Evolutionary conservation across 2,797 vertebrate species (phyloP), one percentile per base, ranked within the genome.

Genomic region (Glyptemys insculpta): DNA sequence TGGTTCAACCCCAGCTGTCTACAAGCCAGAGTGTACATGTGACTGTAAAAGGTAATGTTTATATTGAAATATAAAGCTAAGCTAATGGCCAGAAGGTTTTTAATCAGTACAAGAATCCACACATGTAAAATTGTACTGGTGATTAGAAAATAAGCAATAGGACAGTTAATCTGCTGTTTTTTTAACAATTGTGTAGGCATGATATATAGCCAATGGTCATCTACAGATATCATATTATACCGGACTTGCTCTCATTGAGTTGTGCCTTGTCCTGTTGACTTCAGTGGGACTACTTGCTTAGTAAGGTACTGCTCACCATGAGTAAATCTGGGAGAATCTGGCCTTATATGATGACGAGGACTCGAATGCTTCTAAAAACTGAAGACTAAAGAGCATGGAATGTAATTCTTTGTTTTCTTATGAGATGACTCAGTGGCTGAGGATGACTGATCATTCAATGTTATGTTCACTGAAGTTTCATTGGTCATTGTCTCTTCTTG

Each of bases 1-100:
- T 99, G 79, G 99, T 99, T 5, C 99, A 99, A 37, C 99, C 99
- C 10, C 99, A 99, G 94, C 99, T 99, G 83, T 99, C 99, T 98
- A 99, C 99, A 95, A 99, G 99, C 96, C 99, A 99, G 98, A 99
- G 99, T 0, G 99, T 99, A 86, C 99, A 99, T 0, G 98, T 99
- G 57, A 98, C 99, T 0, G 99, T 99, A 54, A 99, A 99, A 99
- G 99, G 99, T 99, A 95, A 98, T 92, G 53, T 2, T 5, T 7
- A 18, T 19, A 57, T 1, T 0, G 72, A 19, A 59, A 56, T 62
- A 72, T 19, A 18, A 85, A 91, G 50, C 86, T 72, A 1, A 3
- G 34, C 1, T 81, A 4, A 52, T 68, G 34, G 23, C n/a, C 0
- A 31, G 12, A 50, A 53, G 1, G 0, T 53, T 49, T 21, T 23